Evolutionary conservation across 2,113 vertebrate species (phyloP), one percentile per base, ranked within the genome.

Genomic region (Sinocyclocheilus anophthalmus): DNA sequence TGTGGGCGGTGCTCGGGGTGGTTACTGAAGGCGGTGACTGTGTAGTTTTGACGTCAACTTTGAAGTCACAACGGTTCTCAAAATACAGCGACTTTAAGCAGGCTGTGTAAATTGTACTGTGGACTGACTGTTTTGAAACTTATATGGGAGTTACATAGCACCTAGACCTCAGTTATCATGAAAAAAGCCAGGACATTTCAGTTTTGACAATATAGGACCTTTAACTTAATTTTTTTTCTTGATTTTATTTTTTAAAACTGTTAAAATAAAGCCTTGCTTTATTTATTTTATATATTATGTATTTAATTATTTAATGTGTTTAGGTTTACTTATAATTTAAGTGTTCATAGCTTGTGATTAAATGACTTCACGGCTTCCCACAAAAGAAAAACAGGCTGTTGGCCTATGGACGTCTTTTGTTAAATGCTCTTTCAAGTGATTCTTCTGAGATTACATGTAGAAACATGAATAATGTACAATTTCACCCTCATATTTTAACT

Each of bases 401-500:
- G 42, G 42, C 73, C 13, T 53, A 26, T 16, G 42, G 18, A 76
- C 5, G 20, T 73, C 37, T 73, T 20, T 42, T 76, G 45, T 76
- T 76, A 76, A 76, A 48, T 50, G 73, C 45, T 48, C 14, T 76
- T 76, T 53, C 73, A 48, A 76, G 45, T 53, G 6, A 18, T 76
- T 26, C 7, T 76, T 26, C n/a, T 4, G 7, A 76, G 22, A 76
- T 24, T 50, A 45, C 3, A 7, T 45, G 37, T 76, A 26, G 73
- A 5, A 50, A 76, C 22, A 48, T 3, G 1, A 26, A 26, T 50
- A 48, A 50, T 76, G 73, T 50, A 50, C 73, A 30, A 76, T 50
- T 50, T 24, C 24, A 53, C 45, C 10, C 73, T 76, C 39, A 50
- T 76, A 50, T 59, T 79, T 79, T 33, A 79, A 79, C 48, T 79